Evolutionary conservation across 2,888 invertebrate genomes (phyloP), one percentile per base, ranked within the genome.

Genomic region (Troides oblongomaculatus): DNA sequence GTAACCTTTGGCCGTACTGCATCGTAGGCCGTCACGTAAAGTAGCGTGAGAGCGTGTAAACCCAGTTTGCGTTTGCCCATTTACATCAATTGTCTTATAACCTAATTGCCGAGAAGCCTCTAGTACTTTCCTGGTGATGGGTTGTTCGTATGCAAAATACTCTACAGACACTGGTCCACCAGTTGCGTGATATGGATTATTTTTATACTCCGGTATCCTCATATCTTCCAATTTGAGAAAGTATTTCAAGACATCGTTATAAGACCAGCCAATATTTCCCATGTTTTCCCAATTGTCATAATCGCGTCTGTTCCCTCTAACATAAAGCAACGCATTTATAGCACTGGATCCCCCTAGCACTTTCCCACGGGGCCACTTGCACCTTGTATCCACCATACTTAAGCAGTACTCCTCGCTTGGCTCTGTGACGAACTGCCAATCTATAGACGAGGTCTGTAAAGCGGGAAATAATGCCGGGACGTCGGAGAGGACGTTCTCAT

Each of bases 251-350:
- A 97, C 92, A 65, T 95, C 95, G 0, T 94, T 90, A 81, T 95
- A 97, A 50, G 95, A 93, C 98, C 98, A 98, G 0, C 96, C 97
- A 0, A 87, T 81, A 77, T 95, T 92, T 0, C 98, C 98, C 80
- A 95, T 81, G 17, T 81, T 84, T 25, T 94, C 96, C 98, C 98
- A 98, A n/a, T 93, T 89, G 79, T 98, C 97, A 83, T 97, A 98
- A 82, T 98, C 98, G 3, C 89, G 93, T 65, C 94, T 94, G 81
- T 98, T 97, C 0, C 98, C 98, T 67, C 98, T 92, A 0, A 97
- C 93, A 79, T 98, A 98, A 71, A 97, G 92, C 98, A 98, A 98
- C 23, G 97, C 98, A 83, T 98, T 98, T 3, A 98, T 87, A 1
- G 96, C 96, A 78, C 97, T 97, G 18, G 95, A 95, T 0, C 98